phyloP scores from a whole-genome alignment of 2,888 invertebrate genomes.

The Caenorhabditis drosophilae region DNA sequence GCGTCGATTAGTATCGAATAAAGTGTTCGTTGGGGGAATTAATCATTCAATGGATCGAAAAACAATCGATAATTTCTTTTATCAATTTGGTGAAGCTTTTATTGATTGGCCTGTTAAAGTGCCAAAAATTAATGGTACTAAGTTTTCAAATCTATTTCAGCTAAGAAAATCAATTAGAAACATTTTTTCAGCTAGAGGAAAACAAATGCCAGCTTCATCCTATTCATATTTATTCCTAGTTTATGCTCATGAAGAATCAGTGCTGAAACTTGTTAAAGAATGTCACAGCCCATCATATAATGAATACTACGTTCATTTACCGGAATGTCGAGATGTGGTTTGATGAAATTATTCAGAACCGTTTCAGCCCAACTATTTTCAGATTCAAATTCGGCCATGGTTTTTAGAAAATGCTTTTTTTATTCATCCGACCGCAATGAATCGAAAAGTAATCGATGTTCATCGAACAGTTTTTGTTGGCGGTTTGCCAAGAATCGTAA shows the following conservation, averaged over 20 bases:
- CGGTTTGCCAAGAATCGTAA: slow-evolving; percentile 37
- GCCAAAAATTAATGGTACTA: background rate
- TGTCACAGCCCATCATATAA: slow-evolving; percentile 9
- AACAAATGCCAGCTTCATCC: background rate
- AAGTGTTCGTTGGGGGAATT: slow-evolving; percentile 38
- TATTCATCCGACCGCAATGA: slow-evolving; percentile 1
- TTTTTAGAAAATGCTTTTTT: slow-evolving; percentile 27
- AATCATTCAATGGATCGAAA: slow-evolving; percentile 22
- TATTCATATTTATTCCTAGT: slow-evolving; percentile 38
- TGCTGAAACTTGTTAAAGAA: slow-evolving; percentile 13
- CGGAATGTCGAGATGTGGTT: slow-evolving; percentile 4
- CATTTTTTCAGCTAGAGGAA: slow-evolving; percentile 12
- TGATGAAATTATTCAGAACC: background rate
- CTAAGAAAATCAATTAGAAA: background rate
- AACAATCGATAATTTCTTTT: slow-evolving; percentile 5
- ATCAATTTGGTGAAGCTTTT: slow-evolving; percentile 1
- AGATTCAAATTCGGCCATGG: slow-evolving; percentile 44
- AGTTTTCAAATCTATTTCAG: background rate
- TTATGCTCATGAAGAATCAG: slow-evolving; percentile 29
- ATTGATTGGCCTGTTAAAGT: slow-evolving; percentile 32
- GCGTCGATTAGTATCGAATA: slow-evolving; percentile 22
- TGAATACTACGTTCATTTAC: slow-evolving; percentile 18
- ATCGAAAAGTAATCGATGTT: slow-evolving; percentile 15
- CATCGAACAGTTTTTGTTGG: slow-evolving; percentile 41
- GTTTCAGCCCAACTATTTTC: background rate